Conservation (phyloP, 2,797 vertebrate species). For the Psittacula echo region DNA sequence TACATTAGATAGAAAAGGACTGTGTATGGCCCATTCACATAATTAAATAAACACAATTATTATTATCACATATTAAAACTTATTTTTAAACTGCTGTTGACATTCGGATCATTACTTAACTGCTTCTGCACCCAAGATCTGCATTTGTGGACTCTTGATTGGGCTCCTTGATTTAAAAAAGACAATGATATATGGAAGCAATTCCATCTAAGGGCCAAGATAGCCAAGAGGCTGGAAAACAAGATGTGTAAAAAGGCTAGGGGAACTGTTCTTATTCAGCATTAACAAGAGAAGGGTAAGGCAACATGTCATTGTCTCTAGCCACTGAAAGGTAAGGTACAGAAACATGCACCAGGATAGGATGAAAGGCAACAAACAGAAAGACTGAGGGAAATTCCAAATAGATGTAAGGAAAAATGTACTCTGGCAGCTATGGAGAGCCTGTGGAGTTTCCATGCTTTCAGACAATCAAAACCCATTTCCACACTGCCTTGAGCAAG, state of each 20-base stretch:
- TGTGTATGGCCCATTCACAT: not conserved
- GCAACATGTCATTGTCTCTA: not conserved
- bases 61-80: not conserved
- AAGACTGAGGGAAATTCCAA: not conserved
- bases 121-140: not conserved
- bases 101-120: not conserved
- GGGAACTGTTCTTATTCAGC: not conserved
- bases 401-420: not conserved
- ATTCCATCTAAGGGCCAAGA: not conserved
- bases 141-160: not conserved
- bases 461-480: not conserved
- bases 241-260: not conserved
- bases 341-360: not conserved
- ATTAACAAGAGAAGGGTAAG: not conserved
- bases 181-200: rapidly evolving
- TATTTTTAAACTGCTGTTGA: not conserved
- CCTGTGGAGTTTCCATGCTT: not conserved
- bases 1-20: not conserved
- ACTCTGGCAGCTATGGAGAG: not conserved
- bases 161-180: not conserved
- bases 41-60: not conserved
- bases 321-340: not conserved
- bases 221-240: not conserved
- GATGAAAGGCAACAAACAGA: not conserved
- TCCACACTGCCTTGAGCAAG: rapidly evolving